Evolutionary conservation across 2,113 vertebrate genomes (phyloP), one percentile per base, ranked within the genome.

Genomic region (Nesospiza acunhae): DNA sequence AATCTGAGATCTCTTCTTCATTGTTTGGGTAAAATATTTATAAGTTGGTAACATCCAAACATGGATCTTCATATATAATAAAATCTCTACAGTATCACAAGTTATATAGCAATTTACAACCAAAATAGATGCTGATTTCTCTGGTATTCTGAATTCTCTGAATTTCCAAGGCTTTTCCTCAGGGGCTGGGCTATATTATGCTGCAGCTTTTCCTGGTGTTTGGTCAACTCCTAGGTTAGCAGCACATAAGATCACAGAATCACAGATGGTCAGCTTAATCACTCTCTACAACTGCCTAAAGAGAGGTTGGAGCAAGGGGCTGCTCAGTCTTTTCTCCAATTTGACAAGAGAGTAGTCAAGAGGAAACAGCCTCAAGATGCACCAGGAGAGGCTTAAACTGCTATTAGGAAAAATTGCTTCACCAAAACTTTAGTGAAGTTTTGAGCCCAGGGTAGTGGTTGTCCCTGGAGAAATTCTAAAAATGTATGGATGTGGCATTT

Each of bases 301-400:
- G 11, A 9, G 28, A 90, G 11, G 11, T 21, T 44, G 20, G 11
- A 78, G 9, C 0, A 0, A 52, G 20, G 13, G 24, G 4, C 3
- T 30, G 9, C 9, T 41, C 0, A 0, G 8, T 60, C 39, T 47
- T 73, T 73, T 79, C 74, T 42, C 18, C 22, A 53, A 15, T 47
- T 30, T 91, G 22, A 53, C 13, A 23, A 41, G 14, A 1, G 3
- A 41, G 41, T 53, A n/a, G 44, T 41, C 24, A 72, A 50, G 12
- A n/a, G 14, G 39, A 66, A 66, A 53, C 4, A 22, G 18, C 24
- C 18, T 73, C 30, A 35, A 42, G 18, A 59, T 15, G 20, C 5
- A 39, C 14, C 17, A 35, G n/a, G 26, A 66, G 15, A 53, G 12
- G n/a, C 11, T 73, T 41, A 60, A 59, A 53, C 6, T 35, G 26